Base-by-base conservation (phyloP, 2,888 invertebrate genomes). In the Drosophila kuntzei region DNA sequence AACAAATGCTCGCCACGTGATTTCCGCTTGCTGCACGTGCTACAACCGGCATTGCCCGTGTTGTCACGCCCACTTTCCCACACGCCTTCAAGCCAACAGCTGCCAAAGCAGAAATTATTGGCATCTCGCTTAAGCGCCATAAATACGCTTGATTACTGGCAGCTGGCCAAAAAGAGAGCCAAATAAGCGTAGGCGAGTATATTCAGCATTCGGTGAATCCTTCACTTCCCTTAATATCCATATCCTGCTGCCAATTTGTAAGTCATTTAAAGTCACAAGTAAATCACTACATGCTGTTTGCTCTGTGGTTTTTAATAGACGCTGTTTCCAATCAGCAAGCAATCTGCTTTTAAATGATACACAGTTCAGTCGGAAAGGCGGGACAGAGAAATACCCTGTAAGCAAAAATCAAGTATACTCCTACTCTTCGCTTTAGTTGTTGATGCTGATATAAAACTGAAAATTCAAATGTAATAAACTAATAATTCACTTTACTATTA, bases 91-190 rank as follows among this genome's bases (percentile, higher is more conserved):
- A 36, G 37, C 61, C 63, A 59, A 36, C 72, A 80, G 71, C 79
- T 87, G 86, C 71, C 80, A 70, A 78, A 70, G 66, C 66, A 72
- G 65, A 85, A 91, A 88, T 85, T 91, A 91, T 91, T 91, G 89
- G 86, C 84, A 83, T 76, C 90, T 87, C 90, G 89, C 87, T 91
- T 90, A 83, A 89, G 80, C 78, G 88, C 89, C 90, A 91, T 91
- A 91, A 91, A 91, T 91, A 89, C 78, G 78, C 81, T 89, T 89
- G 86, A 90, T 90, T 67, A 67, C 72, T 80, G 85, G 87, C 85
- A 84, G 54, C 55, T 58, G 59, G 70, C 79, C 87, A 71, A 59
- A 60, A 44, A 41, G 32, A 12, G 41, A 41, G 16, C 7, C 36
- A 14, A 36, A 14, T 36, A 5, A 43, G 27, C 4, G 37, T 29